Percentiles rank a stretch among this genome's conserved stretches.
Conservation (phyloP, 2,797 vertebrate species). For the Heteromormyrus szaboi region DNA sequence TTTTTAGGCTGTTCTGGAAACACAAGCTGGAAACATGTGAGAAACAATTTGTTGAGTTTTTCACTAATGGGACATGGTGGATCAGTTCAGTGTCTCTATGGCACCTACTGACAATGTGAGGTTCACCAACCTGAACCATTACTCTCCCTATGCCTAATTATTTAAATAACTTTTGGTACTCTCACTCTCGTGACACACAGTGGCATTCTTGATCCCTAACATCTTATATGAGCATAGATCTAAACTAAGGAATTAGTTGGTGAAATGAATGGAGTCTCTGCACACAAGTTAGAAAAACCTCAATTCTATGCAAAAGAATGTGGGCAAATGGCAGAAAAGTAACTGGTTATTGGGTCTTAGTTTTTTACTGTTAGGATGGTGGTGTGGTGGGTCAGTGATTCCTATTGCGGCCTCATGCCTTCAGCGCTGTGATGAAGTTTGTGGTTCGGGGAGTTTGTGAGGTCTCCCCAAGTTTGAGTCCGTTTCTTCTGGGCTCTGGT, state of each 20-base stretch:
- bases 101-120: neutral
- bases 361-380: neutral
- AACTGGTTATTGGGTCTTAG: neutral
- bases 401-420: neutral
- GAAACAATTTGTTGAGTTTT: neutral
- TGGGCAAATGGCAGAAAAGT: neutral
- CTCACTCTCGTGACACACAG: neutral
- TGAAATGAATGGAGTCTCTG: neutral
- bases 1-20: neutral
- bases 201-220: neutral
- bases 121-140: neutral
- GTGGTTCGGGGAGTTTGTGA: neutral
- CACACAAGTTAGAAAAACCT: neutral
- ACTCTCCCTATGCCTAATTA: neutral
- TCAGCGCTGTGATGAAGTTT: neutral
- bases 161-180: neutral
- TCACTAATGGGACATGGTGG: constrained; percentile 2
- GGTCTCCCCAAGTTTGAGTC: neutral
- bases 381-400: neutral
- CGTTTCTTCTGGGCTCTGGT: neutral
- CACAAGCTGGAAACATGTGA: neutral
- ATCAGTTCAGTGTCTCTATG: neutral
- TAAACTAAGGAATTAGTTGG: neutral
- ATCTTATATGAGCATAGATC: neutral
- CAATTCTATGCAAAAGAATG: neutral